Percentiles rank a stretch among this genome's conserved stretches.
Conservation (phyloP, 2,113 vertebrate genomes). For the Spilogale gracilis region DNA sequence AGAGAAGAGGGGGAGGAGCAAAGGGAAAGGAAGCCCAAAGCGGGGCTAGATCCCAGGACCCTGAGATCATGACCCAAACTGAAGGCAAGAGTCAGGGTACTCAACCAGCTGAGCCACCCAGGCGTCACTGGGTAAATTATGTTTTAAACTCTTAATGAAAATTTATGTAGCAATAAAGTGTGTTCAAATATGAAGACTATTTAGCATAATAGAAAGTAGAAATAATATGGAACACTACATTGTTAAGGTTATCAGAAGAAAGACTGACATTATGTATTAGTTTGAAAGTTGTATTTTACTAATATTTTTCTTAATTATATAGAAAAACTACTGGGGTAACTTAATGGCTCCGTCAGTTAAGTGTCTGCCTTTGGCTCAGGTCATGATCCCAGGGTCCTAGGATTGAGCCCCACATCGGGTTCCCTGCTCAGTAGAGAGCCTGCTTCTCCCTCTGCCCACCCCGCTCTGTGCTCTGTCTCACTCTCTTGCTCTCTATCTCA, state of each 20-base stretch:
- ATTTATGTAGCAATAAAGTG: not conserved
- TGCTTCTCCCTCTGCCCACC: too few relatives aligned
- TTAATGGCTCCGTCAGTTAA: too few relatives aligned
- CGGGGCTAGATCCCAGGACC: not conserved
- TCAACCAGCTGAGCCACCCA: not conserved
- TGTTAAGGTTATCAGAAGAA: not conserved
- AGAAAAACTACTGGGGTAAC: not conserved
- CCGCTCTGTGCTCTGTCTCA: too few relatives aligned
- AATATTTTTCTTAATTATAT: not conserved
- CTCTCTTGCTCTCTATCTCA: too few relatives aligned
- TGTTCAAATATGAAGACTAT: not conserved
- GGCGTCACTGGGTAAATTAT: not conserved
- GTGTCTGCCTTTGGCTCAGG: too few relatives aligned
- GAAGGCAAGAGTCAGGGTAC: not conserved
- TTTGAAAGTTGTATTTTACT: slow-evolving; percentile 24
- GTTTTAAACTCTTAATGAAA: not conserved
- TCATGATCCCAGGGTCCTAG: too few relatives aligned
- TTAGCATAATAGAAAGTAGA: slow-evolving; percentile 37
- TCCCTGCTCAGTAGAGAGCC: too few relatives aligned
- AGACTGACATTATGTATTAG: not conserved
- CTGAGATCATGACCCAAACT: not conserved
- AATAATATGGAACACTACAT: not conserved
- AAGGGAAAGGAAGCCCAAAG: not conserved
- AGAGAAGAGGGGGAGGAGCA: not conserved
- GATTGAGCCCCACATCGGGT: too few relatives aligned